Evolutionary conservation across 2,113 vertebrate species (phyloP).

Genomic region (Argyrosomus japonicus): DNA sequence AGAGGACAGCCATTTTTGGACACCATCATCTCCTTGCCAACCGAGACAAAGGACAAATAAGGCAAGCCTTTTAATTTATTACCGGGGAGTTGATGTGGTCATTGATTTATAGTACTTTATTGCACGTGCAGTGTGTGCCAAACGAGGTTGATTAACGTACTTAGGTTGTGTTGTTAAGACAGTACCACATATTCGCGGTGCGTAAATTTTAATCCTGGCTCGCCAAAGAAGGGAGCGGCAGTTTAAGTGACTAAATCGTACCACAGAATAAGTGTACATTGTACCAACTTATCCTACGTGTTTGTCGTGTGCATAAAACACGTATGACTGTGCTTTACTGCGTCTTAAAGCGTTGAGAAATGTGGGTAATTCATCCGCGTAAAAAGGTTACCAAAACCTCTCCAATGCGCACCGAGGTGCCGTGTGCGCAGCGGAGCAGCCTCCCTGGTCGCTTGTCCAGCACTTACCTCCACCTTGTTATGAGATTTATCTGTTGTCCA

Average conservation of each 20-base stretch:
- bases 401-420: constrained; percentile 77
- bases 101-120: constrained; percentile 69
- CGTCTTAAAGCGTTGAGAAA: constrained; percentile 25
- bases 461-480: neutral
- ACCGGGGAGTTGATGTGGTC: constrained; percentile 38
- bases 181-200: constrained; percentile 51
- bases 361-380: constrained; percentile 69
- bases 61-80: constrained; percentile 71
- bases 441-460: neutral
- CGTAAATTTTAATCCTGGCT: constrained; percentile 74
- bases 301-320: constrained; percentile 7
- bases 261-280: neutral
- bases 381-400: constrained; percentile 77
- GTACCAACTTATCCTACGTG: neutral
- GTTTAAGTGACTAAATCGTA: constrained; percentile 7
- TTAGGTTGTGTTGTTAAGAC: constrained; percentile 27
- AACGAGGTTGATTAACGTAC: constrained; percentile 56
- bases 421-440: constrained; percentile 55
- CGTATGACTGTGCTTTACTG: neutral
- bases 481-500: neutral
- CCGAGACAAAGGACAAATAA: constrained; percentile 73
- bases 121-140: constrained; percentile 49
- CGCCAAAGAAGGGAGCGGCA: constrained; percentile 13
- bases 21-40: constrained; percentile 85
- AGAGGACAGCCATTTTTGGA: constrained; percentile 74